Conservation (phyloP, 2,113 vertebrate species). For the Eleginops maclovinus region DNA sequence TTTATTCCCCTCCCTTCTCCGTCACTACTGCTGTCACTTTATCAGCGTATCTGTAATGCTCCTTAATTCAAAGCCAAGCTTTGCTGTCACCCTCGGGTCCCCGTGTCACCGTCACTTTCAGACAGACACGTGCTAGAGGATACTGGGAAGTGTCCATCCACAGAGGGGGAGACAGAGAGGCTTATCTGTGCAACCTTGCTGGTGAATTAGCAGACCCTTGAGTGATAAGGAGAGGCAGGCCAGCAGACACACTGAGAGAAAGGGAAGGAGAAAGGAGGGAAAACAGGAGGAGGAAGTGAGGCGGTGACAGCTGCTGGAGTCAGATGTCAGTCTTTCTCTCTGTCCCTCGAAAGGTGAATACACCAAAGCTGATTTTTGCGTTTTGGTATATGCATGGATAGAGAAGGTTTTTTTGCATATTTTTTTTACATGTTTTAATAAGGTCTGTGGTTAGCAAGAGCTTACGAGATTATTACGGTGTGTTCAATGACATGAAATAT, state of each 20-base stretch:
- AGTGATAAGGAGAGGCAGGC: slow-evolving; percentile 88
- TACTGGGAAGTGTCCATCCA: slow-evolving; percentile 86
- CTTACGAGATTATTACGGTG: too few species aligned
- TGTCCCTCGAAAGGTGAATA: not conserved
- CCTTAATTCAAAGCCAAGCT: slow-evolving; percentile 84
- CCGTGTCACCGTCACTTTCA: slow-evolving; percentile 72
- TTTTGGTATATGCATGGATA: too few species aligned
- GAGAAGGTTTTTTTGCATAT: too few species aligned
- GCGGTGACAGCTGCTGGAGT: slow-evolving; percentile 75
- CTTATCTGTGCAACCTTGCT: slow-evolving; percentile 89
- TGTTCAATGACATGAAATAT: too few species aligned
- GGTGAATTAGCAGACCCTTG: slow-evolving; percentile 91
- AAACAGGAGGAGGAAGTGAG: slow-evolving; percentile 47
- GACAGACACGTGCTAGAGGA: slow-evolving; percentile 85
- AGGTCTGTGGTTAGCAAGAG: too few species aligned
- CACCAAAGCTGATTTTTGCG: too few species aligned
- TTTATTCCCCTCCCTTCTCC: slow-evolving; percentile 34
- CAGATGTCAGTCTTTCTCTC: slow-evolving; percentile 83
- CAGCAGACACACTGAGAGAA: slow-evolving; percentile 78
- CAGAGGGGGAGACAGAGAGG: slow-evolving; percentile 59
- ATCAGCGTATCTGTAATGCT: slow-evolving; percentile 85
- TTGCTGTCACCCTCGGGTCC: slow-evolving; percentile 78
- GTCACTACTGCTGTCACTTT: slow-evolving; percentile 75
- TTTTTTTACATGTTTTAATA: too few species aligned
- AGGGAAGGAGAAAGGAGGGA: slow-evolving; percentile 72